A percentile compares a stretch with the other conserved stretches of the same genome.
Conservation (phyloP, 2,113 vertebrate genomes). For the Todiramphus saurophagus region DNA sequence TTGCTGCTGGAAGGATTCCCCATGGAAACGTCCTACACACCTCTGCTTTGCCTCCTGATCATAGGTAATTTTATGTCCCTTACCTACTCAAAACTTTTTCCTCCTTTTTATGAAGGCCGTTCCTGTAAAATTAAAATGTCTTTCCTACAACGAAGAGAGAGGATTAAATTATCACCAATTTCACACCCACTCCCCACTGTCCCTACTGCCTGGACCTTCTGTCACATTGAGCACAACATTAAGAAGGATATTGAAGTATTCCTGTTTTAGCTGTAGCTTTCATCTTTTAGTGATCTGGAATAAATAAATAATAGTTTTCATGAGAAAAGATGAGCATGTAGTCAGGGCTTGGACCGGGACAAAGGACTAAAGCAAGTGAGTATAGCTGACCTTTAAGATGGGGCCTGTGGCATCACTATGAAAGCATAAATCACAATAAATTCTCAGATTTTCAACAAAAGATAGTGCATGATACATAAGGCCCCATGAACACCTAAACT, state of each 20-base stretch:
- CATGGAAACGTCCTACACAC: not conserved
- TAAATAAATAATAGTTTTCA: not conserved
- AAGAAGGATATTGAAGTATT: not conserved
- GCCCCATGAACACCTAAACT: not conserved
- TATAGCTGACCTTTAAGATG: not conserved
- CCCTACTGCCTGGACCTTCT: not conserved
- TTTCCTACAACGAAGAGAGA: not conserved
- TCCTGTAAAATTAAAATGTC: not conserved
- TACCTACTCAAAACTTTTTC: not conserved
- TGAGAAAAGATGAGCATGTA: not conserved
- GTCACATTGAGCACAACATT: not conserved
- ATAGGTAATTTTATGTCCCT: not conserved
- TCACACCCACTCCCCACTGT: not conserved
- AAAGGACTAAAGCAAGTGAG: not conserved
- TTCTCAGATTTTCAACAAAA: not conserved
- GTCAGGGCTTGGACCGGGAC: not conserved
- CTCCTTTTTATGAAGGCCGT: not conserved
- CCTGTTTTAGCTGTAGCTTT: not conserved
- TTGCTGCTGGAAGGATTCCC: not conserved
- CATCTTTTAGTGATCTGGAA: not conserved
- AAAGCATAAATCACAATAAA: not conserved
- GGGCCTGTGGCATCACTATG: too few species aligned
- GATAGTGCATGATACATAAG: accelerated
- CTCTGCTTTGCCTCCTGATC: not conserved
- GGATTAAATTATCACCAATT: not conserved